Conservation (phyloP, 2,113 vertebrate genomes). For the Romanogobio albipinnatus region DNA sequence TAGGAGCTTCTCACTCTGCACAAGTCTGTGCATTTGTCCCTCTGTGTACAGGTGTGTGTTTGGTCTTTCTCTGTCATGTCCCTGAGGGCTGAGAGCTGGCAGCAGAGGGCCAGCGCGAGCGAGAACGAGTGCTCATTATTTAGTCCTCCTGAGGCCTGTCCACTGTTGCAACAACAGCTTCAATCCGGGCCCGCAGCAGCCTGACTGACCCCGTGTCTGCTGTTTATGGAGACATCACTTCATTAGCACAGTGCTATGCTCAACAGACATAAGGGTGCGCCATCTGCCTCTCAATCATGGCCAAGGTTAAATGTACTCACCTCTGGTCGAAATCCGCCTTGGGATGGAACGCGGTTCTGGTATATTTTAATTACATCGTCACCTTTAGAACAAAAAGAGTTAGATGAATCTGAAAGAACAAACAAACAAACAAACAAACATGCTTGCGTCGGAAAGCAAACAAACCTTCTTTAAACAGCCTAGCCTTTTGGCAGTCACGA, state of each 20-base stretch:
- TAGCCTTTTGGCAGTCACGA: slow-evolving; percentile 32
- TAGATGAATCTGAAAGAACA: not conserved
- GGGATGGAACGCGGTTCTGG: not conserved
- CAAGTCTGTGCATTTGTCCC: slow-evolving; percentile 26
- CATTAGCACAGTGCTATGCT: slow-evolving; percentile 69
- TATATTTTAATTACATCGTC: not conserved
- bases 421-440: slow-evolving; percentile 26
- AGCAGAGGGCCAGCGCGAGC: slow-evolving; percentile 43
- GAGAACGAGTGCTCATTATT: slow-evolving; percentile 49
- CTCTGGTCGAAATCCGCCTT: not conserved
- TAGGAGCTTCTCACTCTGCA: slow-evolving; percentile 27
- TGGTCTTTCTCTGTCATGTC: slow-evolving; percentile 46
- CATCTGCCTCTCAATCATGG: slow-evolving; percentile 71
- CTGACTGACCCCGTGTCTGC: slow-evolving; percentile 69
- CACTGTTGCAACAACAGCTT: slow-evolving; percentile 51
- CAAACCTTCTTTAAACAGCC: slow-evolving; percentile 2
- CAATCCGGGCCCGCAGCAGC: slow-evolving; percentile 56
- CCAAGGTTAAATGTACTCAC: slow-evolving; percentile 73
- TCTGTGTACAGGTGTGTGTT: slow-evolving; percentile 40
- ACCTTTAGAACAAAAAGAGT: not conserved
- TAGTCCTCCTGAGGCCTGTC: slow-evolving; percentile 52
- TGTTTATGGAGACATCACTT: slow-evolving; percentile 79
- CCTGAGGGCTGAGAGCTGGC: slow-evolving; percentile 42
- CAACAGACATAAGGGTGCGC: slow-evolving; percentile 70
- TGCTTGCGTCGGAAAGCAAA: slow-evolving; percentile 3